Percentiles rank a stretch among this genome's conserved stretches.
Evolutionary conservation across 1,140 invertebrate genomes (phyloP).

Genomic region (Zaprionus lachaisei): DNA sequence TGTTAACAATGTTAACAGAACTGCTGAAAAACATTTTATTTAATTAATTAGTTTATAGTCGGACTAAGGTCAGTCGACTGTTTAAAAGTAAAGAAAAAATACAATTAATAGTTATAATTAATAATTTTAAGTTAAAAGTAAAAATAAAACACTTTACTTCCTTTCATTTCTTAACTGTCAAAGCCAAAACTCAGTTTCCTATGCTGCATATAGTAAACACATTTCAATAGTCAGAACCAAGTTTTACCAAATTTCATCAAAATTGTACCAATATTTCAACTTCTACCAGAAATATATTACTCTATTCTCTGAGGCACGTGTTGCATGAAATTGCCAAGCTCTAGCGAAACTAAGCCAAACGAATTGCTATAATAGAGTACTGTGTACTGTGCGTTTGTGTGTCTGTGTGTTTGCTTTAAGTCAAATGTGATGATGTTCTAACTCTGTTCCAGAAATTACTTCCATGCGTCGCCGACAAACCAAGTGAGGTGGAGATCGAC

Average conservation of each 20-base stretch:
- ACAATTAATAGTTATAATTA: too few relatives aligned
- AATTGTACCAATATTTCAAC: background rate
- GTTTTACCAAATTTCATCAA: background rate
- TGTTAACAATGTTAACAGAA: background rate
- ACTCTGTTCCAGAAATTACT: slow-evolving; percentile 23
- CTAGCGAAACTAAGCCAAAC: slow-evolving; percentile 13
- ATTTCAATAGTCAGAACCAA: too few relatives aligned
- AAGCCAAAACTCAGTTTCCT: too few relatives aligned
- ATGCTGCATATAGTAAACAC: too few relatives aligned
- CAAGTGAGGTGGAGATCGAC: slow-evolving; percentile 22
- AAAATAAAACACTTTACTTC: background rate
- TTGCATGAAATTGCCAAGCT: slow-evolving; percentile 13
- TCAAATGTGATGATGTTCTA: slow-evolving; percentile 49
- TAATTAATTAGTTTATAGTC: too few relatives aligned
- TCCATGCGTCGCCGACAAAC: slow-evolving; percentile 57
- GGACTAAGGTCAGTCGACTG: too few relatives aligned
- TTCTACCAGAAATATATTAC: background rate
- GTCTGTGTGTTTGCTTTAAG: slow-evolving; percentile 5
- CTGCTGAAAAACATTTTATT: background rate
- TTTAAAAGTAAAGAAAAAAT: too few relatives aligned
- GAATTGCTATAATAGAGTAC: background rate
- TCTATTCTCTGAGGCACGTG: slow-evolving; percentile 37
- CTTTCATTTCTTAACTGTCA: too few relatives aligned
- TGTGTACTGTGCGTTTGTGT: background rate
- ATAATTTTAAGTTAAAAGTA: too few relatives aligned